Evolutionary conservation across 2,797 vertebrate species (phyloP).

Genomic region (Neosilurus mollespiculum): DNA sequence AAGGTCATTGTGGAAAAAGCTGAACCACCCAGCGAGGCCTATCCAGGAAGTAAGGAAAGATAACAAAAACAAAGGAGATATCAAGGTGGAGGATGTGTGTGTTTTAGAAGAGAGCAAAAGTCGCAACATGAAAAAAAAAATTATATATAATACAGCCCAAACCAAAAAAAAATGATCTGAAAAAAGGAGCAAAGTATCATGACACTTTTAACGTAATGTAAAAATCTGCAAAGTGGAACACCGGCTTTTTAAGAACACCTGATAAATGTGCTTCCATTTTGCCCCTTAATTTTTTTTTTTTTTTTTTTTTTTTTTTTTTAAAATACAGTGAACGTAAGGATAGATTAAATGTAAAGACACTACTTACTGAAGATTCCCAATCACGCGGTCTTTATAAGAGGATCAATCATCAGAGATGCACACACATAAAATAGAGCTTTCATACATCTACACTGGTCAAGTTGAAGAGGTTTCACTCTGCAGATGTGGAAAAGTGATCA

Average conservation of each 20-base stretch:
- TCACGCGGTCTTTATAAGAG: conserved; percentile 36
- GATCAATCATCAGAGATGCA: conserved; percentile 37
- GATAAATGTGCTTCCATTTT: conserved; percentile 6
- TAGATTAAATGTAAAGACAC: conserved; percentile 26
- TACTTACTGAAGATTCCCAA: conserved; percentile 19
- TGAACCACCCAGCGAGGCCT: conserved; percentile 49
- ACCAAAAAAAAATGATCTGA: not conserved
- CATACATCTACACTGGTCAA: conserved; percentile 16
- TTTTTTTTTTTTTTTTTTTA: no score
- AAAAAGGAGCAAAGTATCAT: not conserved
- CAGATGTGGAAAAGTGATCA: not conserved
- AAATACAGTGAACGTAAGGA: not conserved
- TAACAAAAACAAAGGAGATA: conserved; percentile 17
- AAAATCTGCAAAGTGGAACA: conserved; percentile 1
- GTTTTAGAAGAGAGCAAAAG: not conserved
- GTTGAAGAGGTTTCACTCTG: not conserved
- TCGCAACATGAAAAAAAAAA: not conserved
- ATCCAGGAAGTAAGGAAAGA: conserved; percentile 42
- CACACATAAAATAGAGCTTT: conserved; percentile 21
- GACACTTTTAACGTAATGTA: not conserved
- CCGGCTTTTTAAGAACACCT: conserved; percentile 10
- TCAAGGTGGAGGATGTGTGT: not conserved
- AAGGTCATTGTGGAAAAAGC: conserved; percentile 45
- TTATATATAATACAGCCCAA: no score
- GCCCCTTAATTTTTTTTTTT: not conserved